Conservation (phyloP, 2,888 invertebrate genomes). For the Pterostichus niger region DNA sequence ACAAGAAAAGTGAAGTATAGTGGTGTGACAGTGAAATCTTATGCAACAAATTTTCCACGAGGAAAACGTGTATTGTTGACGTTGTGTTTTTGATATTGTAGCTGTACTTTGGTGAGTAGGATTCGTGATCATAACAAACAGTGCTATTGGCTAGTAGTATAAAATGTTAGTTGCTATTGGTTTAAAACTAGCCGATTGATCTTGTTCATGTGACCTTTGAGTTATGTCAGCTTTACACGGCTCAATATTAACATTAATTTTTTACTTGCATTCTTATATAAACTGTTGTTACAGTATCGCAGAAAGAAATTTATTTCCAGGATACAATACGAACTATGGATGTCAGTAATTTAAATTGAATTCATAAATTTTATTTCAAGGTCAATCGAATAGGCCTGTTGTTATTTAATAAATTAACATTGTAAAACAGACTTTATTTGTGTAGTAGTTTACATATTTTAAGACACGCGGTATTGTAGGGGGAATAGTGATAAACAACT, state of each 20-base stretch:
- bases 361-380: slow-evolving; percentile 55
- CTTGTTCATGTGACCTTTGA: slow-evolving; percentile 74
- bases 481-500: slow-evolving; percentile 56
- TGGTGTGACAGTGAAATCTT: slow-evolving; percentile 27
- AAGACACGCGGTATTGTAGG: slow-evolving; percentile 55
- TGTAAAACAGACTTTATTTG: slow-evolving; percentile 63
- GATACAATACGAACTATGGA: neutral
- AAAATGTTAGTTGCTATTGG: slow-evolving; percentile 69
- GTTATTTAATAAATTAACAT: slow-evolving; percentile 56
- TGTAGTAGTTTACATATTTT: slow-evolving; percentile 60
- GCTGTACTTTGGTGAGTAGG: slow-evolving; percentile 67
- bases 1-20: slow-evolving; percentile 19
- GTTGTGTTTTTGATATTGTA: slow-evolving; percentile 64
- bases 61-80: slow-evolving; percentile 66
- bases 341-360: slow-evolving; percentile 22
- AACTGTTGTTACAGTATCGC: slow-evolving; percentile 39
- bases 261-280: slow-evolving; percentile 53
- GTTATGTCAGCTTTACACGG: slow-evolving; percentile 65
- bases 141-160: slow-evolving; percentile 59
- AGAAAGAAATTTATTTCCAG: neutral
- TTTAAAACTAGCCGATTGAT: slow-evolving; percentile 71
- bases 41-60: slow-evolving; percentile 58
- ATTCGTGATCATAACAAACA: slow-evolving; percentile 66
- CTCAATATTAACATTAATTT: slow-evolving; percentile 62
- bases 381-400: slow-evolving; percentile 48